Conservation (phyloP, 2,113 vertebrate species). For the Oncorhynchus keta region DNA sequence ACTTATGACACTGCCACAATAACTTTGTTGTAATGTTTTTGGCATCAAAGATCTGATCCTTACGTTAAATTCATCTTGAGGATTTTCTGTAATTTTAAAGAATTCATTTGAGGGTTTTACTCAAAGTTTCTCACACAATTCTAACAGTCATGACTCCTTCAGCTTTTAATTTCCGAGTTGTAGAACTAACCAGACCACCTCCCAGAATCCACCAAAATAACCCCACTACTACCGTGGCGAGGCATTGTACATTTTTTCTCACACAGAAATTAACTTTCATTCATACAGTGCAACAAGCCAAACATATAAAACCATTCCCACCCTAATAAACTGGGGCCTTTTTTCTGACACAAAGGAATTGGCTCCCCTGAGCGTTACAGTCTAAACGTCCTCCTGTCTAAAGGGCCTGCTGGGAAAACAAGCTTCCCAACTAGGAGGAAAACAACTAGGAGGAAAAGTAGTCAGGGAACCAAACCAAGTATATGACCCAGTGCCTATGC, state of each 20-base stretch:
- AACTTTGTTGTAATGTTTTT: not conserved
- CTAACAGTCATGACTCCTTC: slow-evolving; percentile 10
- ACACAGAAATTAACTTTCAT: slow-evolving; percentile 56
- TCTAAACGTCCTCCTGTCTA: slow-evolving; percentile 45
- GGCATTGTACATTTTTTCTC: slow-evolving; percentile 48
- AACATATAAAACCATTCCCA: slow-evolving; percentile 69
- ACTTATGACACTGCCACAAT: not conserved
- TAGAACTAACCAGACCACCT: slow-evolving; percentile 57
- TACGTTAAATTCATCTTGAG: not conserved
- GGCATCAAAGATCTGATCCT: not conserved
- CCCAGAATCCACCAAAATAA: slow-evolving; percentile 51
- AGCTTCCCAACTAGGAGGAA: slow-evolving; percentile 31
- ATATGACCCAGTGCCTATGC: slow-evolving; percentile 35
- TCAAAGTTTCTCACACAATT: slow-evolving; percentile 9
- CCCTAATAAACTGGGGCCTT: slow-evolving; percentile 57
- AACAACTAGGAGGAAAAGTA: slow-evolving; percentile 16
- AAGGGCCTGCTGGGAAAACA: slow-evolving; percentile 49
- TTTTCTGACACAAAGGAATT: slow-evolving; percentile 61
- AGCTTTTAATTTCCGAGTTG: slow-evolving; percentile 11
- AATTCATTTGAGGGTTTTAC: not conserved
- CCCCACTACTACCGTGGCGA: slow-evolving; percentile 45
- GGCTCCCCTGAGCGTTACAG: slow-evolving; percentile 48
- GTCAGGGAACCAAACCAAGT: slow-evolving; percentile 41
- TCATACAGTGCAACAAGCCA: slow-evolving; percentile 61
- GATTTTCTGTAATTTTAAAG: not conserved